Conservation (phyloP, 2,797 vertebrate genomes). For the Girardinus metallicus region DNA sequence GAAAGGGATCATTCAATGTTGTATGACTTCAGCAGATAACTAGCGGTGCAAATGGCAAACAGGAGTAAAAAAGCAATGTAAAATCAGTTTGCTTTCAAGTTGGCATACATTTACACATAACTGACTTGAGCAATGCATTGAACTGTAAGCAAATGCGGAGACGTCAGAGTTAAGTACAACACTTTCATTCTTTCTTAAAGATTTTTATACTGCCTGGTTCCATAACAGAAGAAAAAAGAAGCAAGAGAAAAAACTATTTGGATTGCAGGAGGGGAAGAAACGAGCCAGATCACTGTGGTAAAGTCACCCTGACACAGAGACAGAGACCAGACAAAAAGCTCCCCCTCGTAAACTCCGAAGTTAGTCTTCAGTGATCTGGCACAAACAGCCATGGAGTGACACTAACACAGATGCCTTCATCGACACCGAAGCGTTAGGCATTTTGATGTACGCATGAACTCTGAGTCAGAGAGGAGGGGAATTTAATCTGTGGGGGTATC, state of each 20-base stretch:
- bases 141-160: neutral
- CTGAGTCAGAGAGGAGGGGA: slow-evolving; percentile 25
- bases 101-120: neutral
- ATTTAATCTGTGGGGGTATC: slow-evolving; percentile 49
- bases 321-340: slow-evolving; percentile 73
- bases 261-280: slow-evolving; percentile 54
- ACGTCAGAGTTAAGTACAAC: neutral
- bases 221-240: slow-evolving; percentile 29
- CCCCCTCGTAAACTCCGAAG: slow-evolving; percentile 68
- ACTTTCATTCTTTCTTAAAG: neutral
- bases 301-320: slow-evolving; percentile 79
- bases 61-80: neutral
- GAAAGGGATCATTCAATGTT: slow-evolving; percentile 16
- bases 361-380: slow-evolving; percentile 50
- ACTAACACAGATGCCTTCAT: slow-evolving; percentile 28
- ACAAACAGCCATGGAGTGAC: slow-evolving; percentile 26
- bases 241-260: slow-evolving; percentile 43
- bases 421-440: slow-evolving; percentile 14
- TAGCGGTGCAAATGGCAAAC: neutral
- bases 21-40: slow-evolving; percentile 35
- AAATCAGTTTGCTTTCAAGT: neutral
- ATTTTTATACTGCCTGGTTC: slow-evolving; percentile 19
- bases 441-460: slow-evolving; percentile 21
- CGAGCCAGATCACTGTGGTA: slow-evolving; percentile 74
- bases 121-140: neutral